Evolutionary conservation across 2,888 invertebrate species (phyloP).

Genomic region (Ditula angustiorana): DNA sequence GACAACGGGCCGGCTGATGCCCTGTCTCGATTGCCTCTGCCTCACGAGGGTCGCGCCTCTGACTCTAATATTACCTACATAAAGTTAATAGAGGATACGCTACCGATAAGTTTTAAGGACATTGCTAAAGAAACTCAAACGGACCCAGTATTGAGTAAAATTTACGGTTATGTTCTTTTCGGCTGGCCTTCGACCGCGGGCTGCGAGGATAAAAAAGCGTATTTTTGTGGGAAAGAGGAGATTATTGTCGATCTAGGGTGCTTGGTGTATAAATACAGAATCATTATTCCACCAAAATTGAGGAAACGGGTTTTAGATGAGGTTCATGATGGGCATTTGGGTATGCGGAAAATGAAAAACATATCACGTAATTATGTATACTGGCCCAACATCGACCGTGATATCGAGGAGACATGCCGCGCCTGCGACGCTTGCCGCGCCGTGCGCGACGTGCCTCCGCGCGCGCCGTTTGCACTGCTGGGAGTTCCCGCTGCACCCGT

Average conservation of each 20-base stretch:
- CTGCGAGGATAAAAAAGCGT: constrained; percentile 30
- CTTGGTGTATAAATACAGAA: constrained; percentile 40
- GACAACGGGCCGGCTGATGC: constrained; percentile 20
- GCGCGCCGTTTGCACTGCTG: too few relatives aligned
- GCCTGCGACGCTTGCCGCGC: background rate
- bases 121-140: too few relatives aligned
- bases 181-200: constrained; percentile 39
- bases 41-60: background rate
- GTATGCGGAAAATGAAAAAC: constrained; percentile 16
- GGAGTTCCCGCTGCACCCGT: too few relatives aligned
- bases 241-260: constrained; percentile 37
- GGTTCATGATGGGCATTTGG: constrained; percentile 13
- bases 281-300: constrained; percentile 31
- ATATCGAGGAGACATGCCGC: constrained; percentile 3
- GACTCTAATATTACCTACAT: background rate
- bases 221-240: constrained; percentile 34
- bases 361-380: constrained; percentile 19
- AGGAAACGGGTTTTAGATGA: constrained; percentile 11
- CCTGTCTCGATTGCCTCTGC: background rate
- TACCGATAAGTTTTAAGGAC: constrained; percentile 7
- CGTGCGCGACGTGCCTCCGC: too few relatives aligned
- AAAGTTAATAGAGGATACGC: background rate
- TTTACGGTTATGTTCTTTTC: constrained; percentile 29
- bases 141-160: too few relatives aligned
- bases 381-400: constrained; percentile 7